Percentiles rank a stretch among this genome's conserved stretches.
phyloP scores from a whole-genome alignment of 2,888 invertebrate genomes.

The Dysmachus trigonus region DNA sequence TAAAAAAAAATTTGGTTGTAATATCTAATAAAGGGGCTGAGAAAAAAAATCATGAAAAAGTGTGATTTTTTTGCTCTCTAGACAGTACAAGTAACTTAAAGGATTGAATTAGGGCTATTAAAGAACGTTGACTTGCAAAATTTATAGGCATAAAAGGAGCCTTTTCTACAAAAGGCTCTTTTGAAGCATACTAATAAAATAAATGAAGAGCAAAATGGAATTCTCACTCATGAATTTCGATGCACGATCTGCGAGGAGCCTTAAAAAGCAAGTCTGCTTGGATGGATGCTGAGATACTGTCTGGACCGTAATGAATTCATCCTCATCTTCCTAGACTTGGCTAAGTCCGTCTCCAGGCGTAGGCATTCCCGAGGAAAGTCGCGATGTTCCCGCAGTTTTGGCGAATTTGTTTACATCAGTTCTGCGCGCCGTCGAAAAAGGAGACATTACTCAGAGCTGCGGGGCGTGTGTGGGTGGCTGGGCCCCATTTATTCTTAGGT shows the following conservation, averaged over 20 bases:
- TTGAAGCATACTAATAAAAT: too few species aligned
- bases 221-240: background rate
- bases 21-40: too few species aligned
- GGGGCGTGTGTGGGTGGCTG: background rate
- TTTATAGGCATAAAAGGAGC: too few species aligned
- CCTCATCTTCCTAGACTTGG: background rate
- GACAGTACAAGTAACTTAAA: too few species aligned
- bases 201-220: background rate
- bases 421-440: background rate
- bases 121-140: too few species aligned
- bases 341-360: background rate
- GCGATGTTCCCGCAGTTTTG: background rate
- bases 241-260: too few species aligned
- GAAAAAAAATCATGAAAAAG: too few species aligned
- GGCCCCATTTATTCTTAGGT: background rate
- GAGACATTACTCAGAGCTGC: constrained; percentile 7
- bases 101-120: too few species aligned
- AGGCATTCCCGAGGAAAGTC: background rate
- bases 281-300: background rate
- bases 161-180: too few species aligned
- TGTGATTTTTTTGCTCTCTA: too few species aligned
- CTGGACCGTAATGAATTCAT: background rate
- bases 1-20: too few species aligned
- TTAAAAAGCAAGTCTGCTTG: background rate
- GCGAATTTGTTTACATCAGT: background rate